Percentiles rank a stretch among this genome's conserved stretches.
phyloP scores from a whole-genome alignment of 2,113 vertebrate species.

The Thunnus maccoyii region DNA sequence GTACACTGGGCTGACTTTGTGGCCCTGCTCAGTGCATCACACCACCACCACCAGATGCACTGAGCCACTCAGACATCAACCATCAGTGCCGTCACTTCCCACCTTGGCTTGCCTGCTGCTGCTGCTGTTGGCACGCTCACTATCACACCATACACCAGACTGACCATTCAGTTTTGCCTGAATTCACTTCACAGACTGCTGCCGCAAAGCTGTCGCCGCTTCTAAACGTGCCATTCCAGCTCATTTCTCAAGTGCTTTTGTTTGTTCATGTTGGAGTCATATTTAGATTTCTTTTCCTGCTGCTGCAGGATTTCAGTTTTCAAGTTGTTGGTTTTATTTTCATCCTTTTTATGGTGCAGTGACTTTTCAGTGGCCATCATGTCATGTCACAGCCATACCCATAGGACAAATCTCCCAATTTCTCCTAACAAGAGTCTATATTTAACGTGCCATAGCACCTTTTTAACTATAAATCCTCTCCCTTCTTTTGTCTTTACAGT shows the following conservation, averaged over 20 bases:
- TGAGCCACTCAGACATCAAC: conserved; percentile 50
- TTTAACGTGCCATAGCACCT: background rate
- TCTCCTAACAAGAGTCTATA: conserved; percentile 25
- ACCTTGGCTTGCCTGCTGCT: conserved; percentile 51
- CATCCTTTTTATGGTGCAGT: background rate
- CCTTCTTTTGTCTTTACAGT: conserved; percentile 92
- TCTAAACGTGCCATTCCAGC: conserved; percentile 11
- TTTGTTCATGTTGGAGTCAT: conserved; percentile 5
- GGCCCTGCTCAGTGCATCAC: conserved; percentile 65
- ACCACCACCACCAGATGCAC: conserved; percentile 49
- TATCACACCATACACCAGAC: conserved; percentile 35
- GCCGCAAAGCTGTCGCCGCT: conserved; percentile 41
- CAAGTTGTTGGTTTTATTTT: conserved; percentile 14
- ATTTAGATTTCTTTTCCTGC: conserved; percentile 38
- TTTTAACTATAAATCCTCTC: conserved; percentile 68
- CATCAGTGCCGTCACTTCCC: conserved; percentile 28
- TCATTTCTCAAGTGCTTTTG: conserved; percentile 36
- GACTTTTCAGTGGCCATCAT: background rate
- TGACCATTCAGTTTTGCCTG: conserved; percentile 28
- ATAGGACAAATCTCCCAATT: conserved; percentile 57
- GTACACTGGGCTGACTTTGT: conserved; percentile 66
- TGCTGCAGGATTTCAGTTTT: conserved; percentile 38
- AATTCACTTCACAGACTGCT: conserved; percentile 40
- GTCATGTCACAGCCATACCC: conserved; percentile 3
- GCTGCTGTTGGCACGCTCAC: conserved; percentile 26